Evolutionary conservation across 2,797 vertebrate species (phyloP).

Genomic region (Anas acuta): DNA sequence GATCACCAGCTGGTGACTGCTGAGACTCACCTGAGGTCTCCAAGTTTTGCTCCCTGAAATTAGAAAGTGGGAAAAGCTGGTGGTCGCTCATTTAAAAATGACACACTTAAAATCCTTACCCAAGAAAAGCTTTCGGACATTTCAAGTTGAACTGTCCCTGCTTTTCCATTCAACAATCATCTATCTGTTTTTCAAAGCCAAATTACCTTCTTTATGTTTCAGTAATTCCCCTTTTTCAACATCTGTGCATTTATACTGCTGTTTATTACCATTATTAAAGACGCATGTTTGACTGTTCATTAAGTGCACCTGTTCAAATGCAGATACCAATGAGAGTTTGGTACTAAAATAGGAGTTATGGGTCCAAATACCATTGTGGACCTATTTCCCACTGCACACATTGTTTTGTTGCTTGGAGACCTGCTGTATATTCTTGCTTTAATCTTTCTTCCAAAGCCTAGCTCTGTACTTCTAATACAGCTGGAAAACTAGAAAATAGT

Average conservation of each 20-base stretch:
- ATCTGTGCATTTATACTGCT: not conserved
- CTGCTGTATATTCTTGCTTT: slow-evolving; percentile 11
- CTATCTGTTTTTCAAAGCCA: not conserved
- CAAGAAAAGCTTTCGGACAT: not conserved
- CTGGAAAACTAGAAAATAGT: slow-evolving; percentile 19
- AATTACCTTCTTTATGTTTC: not conserved
- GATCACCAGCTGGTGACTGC: not conserved
- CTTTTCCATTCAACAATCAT: not conserved
- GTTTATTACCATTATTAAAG: not conserved
- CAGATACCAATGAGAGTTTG: not conserved
- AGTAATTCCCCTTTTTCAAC: not conserved
- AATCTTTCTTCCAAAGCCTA: not conserved
- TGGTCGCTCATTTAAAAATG: not conserved
- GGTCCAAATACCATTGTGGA: not conserved
- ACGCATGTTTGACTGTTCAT: not conserved
- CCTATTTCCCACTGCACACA: not conserved
- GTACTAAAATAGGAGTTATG: not conserved
- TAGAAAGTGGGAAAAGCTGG: not conserved
- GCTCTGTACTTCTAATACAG: slow-evolving; percentile 3
- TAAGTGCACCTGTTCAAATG: not conserved
- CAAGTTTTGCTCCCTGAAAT: not conserved
- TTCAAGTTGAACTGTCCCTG: not conserved
- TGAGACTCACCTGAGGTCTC: not conserved
- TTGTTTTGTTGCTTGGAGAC: slow-evolving; percentile 36
- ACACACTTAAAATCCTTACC: not conserved